A percentile compares a stretch with the other conserved stretches of the same genome.
phyloP scores from a whole-genome alignment of 2,113 vertebrate species.

The Ameiurus melas region DNA sequence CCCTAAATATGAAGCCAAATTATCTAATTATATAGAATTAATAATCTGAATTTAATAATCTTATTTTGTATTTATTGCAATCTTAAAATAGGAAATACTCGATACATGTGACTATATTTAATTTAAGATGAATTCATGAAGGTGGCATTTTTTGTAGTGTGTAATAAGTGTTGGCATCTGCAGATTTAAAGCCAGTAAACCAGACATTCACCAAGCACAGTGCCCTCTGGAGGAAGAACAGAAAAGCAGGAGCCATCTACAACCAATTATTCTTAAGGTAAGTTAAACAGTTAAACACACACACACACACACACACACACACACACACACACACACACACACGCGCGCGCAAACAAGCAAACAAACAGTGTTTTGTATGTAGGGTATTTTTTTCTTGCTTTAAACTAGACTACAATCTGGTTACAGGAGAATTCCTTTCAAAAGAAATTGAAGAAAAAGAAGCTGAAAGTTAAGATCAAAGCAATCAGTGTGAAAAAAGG shows the following conservation, averaged over 20 bases:
- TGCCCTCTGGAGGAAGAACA: conserved; percentile 55
- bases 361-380: neutral
- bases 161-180: neutral
- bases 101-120: neutral
- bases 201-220: conserved; percentile 57
- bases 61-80: neutral
- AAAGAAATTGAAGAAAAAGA: conserved; percentile 69
- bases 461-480: conserved; percentile 63
- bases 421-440: conserved; percentile 69
- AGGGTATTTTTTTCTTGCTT: neutral
- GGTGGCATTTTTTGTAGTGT: neutral
- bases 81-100: neutral
- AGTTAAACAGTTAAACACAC: conserved; percentile 70
- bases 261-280: conserved; percentile 68
- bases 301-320: neutral
- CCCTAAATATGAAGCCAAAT: too few species aligned
- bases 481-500: conserved; percentile 31
- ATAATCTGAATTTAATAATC: neutral
- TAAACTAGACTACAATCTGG: neutral
- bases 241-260: conserved; percentile 61
- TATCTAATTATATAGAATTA: too few species aligned
- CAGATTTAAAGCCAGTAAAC: conserved; percentile 65
- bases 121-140: too few species aligned
- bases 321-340: neutral
- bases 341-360: neutral